Base-by-base conservation (phyloP, 2,113 vertebrate species). In the Ceyx melanurus region DNA sequence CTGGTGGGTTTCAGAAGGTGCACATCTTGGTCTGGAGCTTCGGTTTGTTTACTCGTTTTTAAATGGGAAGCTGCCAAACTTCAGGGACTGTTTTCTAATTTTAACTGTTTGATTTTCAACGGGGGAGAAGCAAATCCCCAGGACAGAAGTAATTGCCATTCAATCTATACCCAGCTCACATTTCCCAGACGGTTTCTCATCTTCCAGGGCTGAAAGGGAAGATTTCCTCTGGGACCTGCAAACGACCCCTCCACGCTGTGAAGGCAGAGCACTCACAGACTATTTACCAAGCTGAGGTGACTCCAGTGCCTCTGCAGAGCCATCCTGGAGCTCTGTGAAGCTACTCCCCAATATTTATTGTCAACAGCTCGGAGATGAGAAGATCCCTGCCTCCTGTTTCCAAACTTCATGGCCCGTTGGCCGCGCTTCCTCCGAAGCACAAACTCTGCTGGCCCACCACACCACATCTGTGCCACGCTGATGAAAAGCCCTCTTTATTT, bases 401-500 rank as follows among this genome's bases (percentile, higher is more conserved):
- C 54, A 86, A 90, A 43, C 86, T 88, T 93, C 93, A 95, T 88
- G 94, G 95, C 62, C 93, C 91, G 82, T 93, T 92, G 93, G 91
- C 85, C 68, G 16, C 90, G 94, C 87, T 95, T 97, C 91, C 91
- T 96, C 93, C 67, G 0, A 82, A 95, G 94, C 90, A 93, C 93
- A 83, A 92, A 81, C 85, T 90, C 77, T 40, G 21, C 5, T 46
- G 91, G 91, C 93, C 89, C 96, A 81, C 48, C 13, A 82, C 74
- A 92, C 84, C 95, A 96, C 96, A 96, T 95, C 95, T 95, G 85
- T 80, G 89, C 95, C 79, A 45, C 3, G 76, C 86, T 88, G 93
- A 89, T 94, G 89, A 92, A 94, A 95, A 96, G 62, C 88, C 71
- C 73, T 93, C 92, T 97, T 89, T 86, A 87, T 94, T 94, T 94